Conservation (phyloP, 2,888 invertebrate genomes). For the Erebia epiphron region DNA sequence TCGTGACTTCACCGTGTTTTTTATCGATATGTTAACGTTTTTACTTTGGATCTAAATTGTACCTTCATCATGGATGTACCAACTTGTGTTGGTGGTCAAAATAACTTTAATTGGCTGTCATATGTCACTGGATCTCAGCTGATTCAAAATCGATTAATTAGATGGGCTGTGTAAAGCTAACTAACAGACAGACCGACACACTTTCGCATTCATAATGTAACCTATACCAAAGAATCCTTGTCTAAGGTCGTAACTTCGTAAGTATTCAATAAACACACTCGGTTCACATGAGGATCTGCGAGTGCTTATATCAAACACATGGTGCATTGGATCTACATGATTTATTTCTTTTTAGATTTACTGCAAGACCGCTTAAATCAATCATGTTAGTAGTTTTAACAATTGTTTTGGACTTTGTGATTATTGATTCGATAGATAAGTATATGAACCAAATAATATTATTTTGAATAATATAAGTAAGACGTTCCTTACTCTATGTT, state of each 20-base stretch:
- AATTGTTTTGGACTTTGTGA: not conserved
- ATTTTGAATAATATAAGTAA: not conserved
- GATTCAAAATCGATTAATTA: no score
- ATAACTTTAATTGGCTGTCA: no score
- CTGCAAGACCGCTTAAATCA: not conserved
- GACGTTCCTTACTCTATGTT: not conserved
- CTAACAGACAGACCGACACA: no score
- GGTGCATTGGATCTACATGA: not conserved
- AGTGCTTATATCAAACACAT: slow-evolving; percentile 25
- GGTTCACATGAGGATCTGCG: slow-evolving; percentile 53
- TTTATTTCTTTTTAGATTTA: slow-evolving; percentile 12
- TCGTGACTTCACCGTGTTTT: not conserved
- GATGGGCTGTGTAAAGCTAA: no score
- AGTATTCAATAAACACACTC: slow-evolving; percentile 42
- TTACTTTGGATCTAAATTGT: no score
- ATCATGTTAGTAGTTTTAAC: not conserved
- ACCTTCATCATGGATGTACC: no score
- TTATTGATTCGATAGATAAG: not conserved
- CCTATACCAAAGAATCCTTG: no score
- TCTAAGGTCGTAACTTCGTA: not conserved
- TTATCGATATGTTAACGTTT: not conserved
- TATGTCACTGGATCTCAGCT: no score
- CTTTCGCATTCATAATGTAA: no score
- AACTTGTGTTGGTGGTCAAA: no score
- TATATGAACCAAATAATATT: no score